Evolutionary conservation across 2,888 invertebrate species (phyloP).

Genomic region (Myopa testacea): DNA sequence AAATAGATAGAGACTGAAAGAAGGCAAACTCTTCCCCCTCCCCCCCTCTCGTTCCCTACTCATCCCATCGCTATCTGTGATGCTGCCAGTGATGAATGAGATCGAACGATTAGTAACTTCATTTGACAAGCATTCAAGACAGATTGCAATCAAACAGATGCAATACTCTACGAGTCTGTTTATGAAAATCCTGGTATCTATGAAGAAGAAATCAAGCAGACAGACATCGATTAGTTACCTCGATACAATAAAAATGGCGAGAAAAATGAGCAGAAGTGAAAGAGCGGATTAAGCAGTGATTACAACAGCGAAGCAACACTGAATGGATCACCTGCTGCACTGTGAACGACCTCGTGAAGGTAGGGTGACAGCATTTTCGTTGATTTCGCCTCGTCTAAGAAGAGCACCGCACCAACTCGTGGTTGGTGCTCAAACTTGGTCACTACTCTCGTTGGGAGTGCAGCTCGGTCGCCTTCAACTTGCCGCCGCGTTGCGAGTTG

Average conservation of each 20-base stretch:
- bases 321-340: conserved; percentile 10
- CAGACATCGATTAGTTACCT: too few relatives aligned
- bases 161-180: neutral
- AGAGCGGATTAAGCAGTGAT: conserved; percentile 4
- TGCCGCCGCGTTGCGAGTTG: neutral
- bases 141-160: neutral
- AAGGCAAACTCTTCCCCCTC: too few relatives aligned
- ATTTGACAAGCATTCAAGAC: conserved; percentile 22
- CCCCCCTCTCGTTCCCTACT: too few relatives aligned
- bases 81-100: neutral
- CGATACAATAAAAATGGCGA: neutral
- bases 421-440: neutral
- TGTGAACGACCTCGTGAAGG: conserved; percentile 6
- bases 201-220: neutral
- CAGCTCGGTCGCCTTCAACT: neutral
- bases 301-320: conserved; percentile 3
- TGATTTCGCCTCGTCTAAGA: neutral
- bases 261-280: neutral
- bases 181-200: conserved; percentile 12
- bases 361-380: neutral
- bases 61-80: too few relatives aligned
- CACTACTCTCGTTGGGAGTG: neutral
- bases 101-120: neutral
- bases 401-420: neutral
- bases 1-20: too few relatives aligned